These are phyloP conservation scores for Cladorhizidae sp. DNA, from an alignment of 37 sponge, comb jelly and placozoan genomes.

Conservation along the genomic window DNA sequence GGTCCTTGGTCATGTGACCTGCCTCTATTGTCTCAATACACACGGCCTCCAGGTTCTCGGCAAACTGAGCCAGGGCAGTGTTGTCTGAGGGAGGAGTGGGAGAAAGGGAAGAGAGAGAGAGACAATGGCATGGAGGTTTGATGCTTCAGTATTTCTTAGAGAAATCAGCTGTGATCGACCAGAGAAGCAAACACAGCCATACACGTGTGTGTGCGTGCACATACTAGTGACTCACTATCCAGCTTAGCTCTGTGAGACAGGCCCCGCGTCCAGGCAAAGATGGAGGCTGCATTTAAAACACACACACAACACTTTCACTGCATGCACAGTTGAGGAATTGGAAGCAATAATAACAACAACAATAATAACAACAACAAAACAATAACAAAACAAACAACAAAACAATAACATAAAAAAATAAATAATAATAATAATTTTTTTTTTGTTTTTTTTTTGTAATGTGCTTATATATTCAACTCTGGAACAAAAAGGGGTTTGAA, in stretches of 20 bases:
- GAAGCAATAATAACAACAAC: too few species aligned
- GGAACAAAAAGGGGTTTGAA: too few species aligned
- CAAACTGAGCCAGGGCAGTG: conserved; percentile 53
- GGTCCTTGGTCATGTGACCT: conserved; percentile 95
- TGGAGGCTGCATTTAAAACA: conserved; percentile 69
- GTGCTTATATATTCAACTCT: too few species aligned
- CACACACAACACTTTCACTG: neutral
- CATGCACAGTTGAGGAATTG: neutral
- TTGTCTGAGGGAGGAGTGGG: conserved; percentile 46
- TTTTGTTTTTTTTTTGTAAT: too few species aligned
- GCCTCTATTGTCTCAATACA: conserved; percentile 92
- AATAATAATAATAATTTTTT: too few species aligned
- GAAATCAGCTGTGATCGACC: too few species aligned
- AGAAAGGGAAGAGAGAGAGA: neutral
- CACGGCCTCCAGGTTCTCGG: conserved; percentile 78
- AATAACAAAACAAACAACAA: too few species aligned
- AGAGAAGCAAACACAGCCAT: too few species aligned
- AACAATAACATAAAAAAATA: too few species aligned
- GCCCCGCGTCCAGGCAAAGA: conserved; percentile 96
- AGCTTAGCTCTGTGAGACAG: conserved; percentile 90
- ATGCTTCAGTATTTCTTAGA: too few species aligned
- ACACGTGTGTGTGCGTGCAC: neutral
- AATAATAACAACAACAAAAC: too few species aligned
- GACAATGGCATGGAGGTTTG: neutral
- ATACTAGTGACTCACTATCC: conserved; percentile 59